Percentiles rank a stretch among this genome's conserved stretches.
These are phyloP conservation scores for Butorides virescens DNA, from an alignment of 2,113 vertebrate species.

Conservation along the genomic window DNA sequence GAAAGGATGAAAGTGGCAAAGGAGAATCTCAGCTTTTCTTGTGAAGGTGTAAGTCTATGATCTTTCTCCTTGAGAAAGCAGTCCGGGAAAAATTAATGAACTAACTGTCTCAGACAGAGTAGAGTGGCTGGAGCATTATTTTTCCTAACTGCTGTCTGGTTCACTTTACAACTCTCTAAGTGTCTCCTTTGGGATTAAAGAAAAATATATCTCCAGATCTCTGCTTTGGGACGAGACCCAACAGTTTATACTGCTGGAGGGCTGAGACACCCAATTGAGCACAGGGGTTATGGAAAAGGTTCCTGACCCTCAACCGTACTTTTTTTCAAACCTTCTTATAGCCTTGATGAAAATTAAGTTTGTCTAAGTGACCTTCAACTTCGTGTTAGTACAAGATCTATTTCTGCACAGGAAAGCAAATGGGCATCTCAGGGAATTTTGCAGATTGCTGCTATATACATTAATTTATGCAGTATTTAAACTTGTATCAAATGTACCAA, in stretches of 20 bases:
- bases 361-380: neutral
- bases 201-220: neutral
- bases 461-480: neutral
- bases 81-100: neutral
- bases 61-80: neutral
- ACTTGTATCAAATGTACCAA: neutral
- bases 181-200: neutral
- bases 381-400: neutral
- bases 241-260: neutral
- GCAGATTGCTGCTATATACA: neutral
- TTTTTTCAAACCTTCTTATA: neutral
- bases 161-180: neutral
- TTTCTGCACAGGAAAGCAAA: neutral
- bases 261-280: rapidly evolving
- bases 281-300: neutral
- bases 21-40: neutral
- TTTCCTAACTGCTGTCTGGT: neutral
- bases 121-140: neutral
- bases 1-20: neutral
- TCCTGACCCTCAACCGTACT: neutral
- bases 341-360: neutral
- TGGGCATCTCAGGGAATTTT: neutral
- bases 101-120: neutral
- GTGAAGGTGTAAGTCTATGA: neutral
- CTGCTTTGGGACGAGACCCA: neutral